These are phyloP conservation scores for Fistularia tabacaria DNA, from an alignment of 2,797 vertebrate species.

Conservation along the genomic window DNA sequence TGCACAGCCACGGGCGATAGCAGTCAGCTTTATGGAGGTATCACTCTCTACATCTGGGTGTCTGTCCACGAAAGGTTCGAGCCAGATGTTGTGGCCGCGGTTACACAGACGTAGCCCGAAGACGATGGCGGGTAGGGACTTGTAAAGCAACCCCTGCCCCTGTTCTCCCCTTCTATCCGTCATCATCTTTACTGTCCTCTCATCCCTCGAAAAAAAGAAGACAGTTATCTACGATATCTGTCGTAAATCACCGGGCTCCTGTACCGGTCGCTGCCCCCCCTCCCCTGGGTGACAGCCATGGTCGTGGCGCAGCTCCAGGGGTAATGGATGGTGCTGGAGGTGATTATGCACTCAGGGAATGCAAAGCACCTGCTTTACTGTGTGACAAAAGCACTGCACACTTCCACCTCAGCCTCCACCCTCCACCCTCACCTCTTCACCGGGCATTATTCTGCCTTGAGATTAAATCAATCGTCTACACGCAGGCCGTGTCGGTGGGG, in stretches of 20 bases:
- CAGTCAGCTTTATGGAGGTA: constrained; percentile 30
- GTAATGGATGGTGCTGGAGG: constrained; percentile 56
- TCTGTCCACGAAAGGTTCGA: constrained; percentile 13
- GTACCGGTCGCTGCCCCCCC: not conserved
- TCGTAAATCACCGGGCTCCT: not conserved
- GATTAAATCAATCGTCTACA: constrained; percentile 59
- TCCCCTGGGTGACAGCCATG: constrained; percentile 55
- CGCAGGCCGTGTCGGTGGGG: constrained; percentile 34
- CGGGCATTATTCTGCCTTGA: constrained; percentile 55
- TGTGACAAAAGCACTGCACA: constrained; percentile 40
- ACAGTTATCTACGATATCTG: constrained; percentile 1
- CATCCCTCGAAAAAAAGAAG: constrained; percentile 3
- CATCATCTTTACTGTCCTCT: constrained; percentile 7
- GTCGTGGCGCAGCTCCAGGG: constrained; percentile 30
- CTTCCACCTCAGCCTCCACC: constrained; percentile 3
- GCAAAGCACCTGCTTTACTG: constrained; percentile 63
- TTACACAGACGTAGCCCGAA: constrained; percentile 1
- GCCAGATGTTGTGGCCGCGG: not conserved
- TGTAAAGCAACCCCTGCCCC: not conserved
- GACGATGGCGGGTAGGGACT: constrained; percentile 5
- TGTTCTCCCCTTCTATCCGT: constrained; percentile 10
- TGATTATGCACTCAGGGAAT: constrained; percentile 64
- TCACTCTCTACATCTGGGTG: constrained; percentile 39
- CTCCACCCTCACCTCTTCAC: constrained; percentile 32
- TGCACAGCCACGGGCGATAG: constrained; percentile 29